Evolutionary conservation across 2,113 vertebrate species (phyloP).

Genomic region (Planiliza haematocheilus): DNA sequence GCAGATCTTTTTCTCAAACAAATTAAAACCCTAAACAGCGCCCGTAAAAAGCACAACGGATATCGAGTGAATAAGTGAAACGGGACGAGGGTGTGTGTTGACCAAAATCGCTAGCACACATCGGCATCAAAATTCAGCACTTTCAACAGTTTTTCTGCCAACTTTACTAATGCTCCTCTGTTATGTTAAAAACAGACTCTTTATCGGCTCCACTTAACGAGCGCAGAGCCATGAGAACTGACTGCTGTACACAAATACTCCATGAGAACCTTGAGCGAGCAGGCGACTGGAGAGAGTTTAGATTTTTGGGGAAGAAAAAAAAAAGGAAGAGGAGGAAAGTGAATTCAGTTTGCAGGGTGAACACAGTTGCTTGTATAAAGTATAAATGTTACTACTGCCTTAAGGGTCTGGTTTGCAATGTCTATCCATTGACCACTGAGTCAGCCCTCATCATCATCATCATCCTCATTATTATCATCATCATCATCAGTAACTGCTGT

Average conservation of each 20-base stretch:
- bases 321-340: background rate
- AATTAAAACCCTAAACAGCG: slow-evolving; percentile 79
- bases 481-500: slow-evolving; percentile 67
- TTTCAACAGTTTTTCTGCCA: slow-evolving; percentile 76
- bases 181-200: slow-evolving; percentile 76
- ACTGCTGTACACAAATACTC: slow-evolving; percentile 52
- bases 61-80: slow-evolving; percentile 69
- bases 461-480: slow-evolving; percentile 63
- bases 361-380: slow-evolving; percentile 9
- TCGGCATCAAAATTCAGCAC: slow-evolving; percentile 40
- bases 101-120: slow-evolving; percentile 57
- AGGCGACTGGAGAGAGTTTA: slow-evolving; percentile 21
- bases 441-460: slow-evolving; percentile 56
- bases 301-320: background rate
- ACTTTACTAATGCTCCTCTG: slow-evolving; percentile 71
- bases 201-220: slow-evolving; percentile 70
- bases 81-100: slow-evolving; percentile 28
- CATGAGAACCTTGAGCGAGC: slow-evolving; percentile 57
- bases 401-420: slow-evolving; percentile 31
- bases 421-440: slow-evolving; percentile 56
- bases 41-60: slow-evolving; percentile 74
- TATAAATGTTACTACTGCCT: slow-evolving; percentile 5
- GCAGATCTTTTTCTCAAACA: slow-evolving; percentile 77
- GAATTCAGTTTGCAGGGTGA: slow-evolving; percentile 16
- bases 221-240: slow-evolving; percentile 66